A percentile compares a stretch with the other conserved stretches of the same genome.
These are phyloP conservation scores for Cheilosia vernalis DNA, from an alignment of 2,888 invertebrate genomes.

Conservation along the genomic window DNA sequence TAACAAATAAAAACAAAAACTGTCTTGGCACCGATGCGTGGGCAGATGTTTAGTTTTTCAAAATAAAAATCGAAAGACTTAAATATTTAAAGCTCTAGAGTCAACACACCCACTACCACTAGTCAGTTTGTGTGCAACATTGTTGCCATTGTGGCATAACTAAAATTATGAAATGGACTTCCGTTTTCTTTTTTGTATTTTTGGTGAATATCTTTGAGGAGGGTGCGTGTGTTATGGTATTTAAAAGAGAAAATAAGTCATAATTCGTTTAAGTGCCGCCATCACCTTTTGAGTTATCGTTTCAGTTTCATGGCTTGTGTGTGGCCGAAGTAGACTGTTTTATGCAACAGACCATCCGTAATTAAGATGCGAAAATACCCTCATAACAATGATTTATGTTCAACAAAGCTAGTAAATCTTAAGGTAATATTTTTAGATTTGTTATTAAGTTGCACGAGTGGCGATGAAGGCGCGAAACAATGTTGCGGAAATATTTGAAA, in stretches of 20 bases:
- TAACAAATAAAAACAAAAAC: slow-evolving; percentile 27
- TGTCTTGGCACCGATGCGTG: slow-evolving; percentile 44
- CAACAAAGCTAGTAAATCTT: slow-evolving; percentile 18
- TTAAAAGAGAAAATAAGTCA: background rate
- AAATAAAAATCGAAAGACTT: slow-evolving; percentile 25
- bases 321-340: background rate
- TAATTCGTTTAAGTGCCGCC: slow-evolving; percentile 34
- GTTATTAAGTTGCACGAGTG: background rate
- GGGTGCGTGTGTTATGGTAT: background rate
- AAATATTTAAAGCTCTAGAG: slow-evolving; percentile 29
- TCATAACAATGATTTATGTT: slow-evolving; percentile 14
- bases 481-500: background rate
- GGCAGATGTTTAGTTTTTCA: slow-evolving; percentile 53
- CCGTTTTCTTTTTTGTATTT: background rate
- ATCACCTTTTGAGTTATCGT: slow-evolving; percentile 43
- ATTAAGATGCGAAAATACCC: background rate
- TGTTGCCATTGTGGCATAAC: slow-evolving; percentile 31
- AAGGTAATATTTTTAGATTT: background rate
- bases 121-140: slow-evolving; percentile 22
- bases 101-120: slow-evolving; percentile 48
- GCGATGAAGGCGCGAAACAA: slow-evolving; percentile 1
- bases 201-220: background rate
- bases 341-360: slow-evolving; percentile 1
- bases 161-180: background rate
- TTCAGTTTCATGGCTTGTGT: slow-evolving; percentile 3